A percentile compares a stretch with the other conserved stretches of the same genome.
phyloP scores from a whole-genome alignment of 2,888 invertebrate species.

The Melinaea menophilus region DNA sequence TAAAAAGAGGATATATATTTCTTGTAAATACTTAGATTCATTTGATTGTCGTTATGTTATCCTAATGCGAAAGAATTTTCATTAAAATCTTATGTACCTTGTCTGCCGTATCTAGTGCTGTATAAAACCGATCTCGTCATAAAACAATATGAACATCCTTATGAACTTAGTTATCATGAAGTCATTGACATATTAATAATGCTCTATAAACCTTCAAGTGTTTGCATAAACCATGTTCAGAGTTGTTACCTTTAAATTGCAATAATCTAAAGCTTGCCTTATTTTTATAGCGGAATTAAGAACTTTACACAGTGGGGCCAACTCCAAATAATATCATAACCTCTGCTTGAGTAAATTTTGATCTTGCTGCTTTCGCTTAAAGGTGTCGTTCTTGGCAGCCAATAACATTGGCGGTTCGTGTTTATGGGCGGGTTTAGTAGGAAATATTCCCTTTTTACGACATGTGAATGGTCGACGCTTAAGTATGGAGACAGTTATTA shows the following conservation, averaged over 20 bases:
- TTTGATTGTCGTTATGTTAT: too few relatives aligned
- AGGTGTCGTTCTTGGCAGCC: conserved; percentile 23
- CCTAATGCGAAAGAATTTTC: neutral
- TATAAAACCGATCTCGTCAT: conserved; percentile 6
- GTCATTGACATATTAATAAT: conserved; percentile 14
- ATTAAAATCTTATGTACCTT: neutral
- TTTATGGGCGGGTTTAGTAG: conserved; percentile 37
- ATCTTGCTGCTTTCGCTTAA: conserved; percentile 33
- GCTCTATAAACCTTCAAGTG: conserved; percentile 36
- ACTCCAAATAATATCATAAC: neutral
- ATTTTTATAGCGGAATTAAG: conserved; percentile 70
- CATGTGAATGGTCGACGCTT: conserved; percentile 67
- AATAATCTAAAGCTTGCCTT: conserved; percentile 70
- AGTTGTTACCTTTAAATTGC: conserved; percentile 72
- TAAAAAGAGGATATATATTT: too few relatives aligned
- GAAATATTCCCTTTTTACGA: conserved; percentile 73
- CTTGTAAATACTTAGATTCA: too few relatives aligned
- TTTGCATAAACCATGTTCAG: conserved; percentile 44
- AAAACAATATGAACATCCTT: conserved; percentile 20
- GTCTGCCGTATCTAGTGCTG: neutral
- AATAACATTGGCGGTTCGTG: conserved; percentile 47
- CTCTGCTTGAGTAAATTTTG: conserved; percentile 14
- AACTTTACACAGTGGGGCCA: conserved; percentile 48
- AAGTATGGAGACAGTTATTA: conserved; percentile 63
- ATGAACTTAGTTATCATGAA: conserved; percentile 23